These are phyloP conservation scores for Cryptoblepharus egeriae DNA, from an alignment of 2,797 vertebrate genomes.

Conservation along the genomic window DNA sequence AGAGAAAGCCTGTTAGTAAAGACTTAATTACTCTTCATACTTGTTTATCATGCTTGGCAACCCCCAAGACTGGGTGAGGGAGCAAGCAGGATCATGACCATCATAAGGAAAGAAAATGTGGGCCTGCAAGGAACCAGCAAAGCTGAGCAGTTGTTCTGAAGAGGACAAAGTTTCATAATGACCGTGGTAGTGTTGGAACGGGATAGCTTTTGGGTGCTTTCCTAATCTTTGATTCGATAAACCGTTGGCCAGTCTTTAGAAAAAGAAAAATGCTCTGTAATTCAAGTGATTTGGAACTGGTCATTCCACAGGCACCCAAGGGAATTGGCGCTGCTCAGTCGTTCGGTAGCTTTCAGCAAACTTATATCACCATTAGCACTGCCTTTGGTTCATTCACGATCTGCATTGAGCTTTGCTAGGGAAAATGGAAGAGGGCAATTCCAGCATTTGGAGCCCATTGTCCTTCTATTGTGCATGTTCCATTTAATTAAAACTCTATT, in stretches of 20 bases:
- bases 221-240: not conserved
- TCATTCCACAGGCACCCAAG: not conserved
- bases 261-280: not conserved
- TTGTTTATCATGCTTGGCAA: too few species aligned
- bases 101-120: not conserved
- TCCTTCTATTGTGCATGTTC: conserved; percentile 38
- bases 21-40: too few species aligned
- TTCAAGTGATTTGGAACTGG: conserved; percentile 13
- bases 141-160: not conserved
- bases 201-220: not conserved
- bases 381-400: not conserved
- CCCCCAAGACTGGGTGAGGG: too few species aligned
- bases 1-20: too few species aligned
- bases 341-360: not conserved
- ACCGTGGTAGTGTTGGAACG: too few species aligned
- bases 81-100: too few species aligned
- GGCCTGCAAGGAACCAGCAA: not conserved
- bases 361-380: conserved; percentile 23
- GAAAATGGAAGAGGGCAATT: conserved; percentile 39
- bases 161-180: too few species aligned
- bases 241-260: not conserved
- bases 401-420: conserved; percentile 10
- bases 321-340: not conserved
- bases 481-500: conserved; percentile 58
- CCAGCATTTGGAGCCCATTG: conserved; percentile 25